These are phyloP conservation scores for Melieria picta DNA, from an alignment of 2,888 invertebrate species.

Conservation along the genomic window DNA sequence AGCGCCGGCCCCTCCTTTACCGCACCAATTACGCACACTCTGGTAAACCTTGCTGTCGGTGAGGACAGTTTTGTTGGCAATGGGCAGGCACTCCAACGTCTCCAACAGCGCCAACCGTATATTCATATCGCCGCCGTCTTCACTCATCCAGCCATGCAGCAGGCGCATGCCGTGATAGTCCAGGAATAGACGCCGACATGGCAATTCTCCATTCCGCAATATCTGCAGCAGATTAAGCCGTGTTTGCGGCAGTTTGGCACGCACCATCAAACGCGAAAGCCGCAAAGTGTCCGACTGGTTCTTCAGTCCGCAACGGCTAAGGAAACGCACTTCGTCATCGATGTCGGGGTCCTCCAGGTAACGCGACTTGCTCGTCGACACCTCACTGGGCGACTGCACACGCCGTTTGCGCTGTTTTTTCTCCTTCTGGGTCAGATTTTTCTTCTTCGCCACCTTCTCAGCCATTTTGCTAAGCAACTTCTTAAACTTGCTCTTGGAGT, in stretches of 20 bases:
- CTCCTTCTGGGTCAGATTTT: slow-evolving; percentile 47
- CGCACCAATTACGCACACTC: slow-evolving; percentile 87
- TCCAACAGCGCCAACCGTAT: slow-evolving; percentile 79
- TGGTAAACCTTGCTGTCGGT: slow-evolving; percentile 90
- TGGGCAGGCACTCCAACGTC: slow-evolving; percentile 86
- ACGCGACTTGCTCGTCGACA: slow-evolving; percentile 39
- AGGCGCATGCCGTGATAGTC: slow-evolving; percentile 93
- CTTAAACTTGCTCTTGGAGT: slow-evolving; percentile 46
- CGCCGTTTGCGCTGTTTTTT: slow-evolving; percentile 56
- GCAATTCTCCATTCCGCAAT: slow-evolving; percentile 81
- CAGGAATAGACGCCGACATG: slow-evolving; percentile 86
- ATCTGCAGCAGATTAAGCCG: slow-evolving; percentile 80
- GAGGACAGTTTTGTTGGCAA: slow-evolving; percentile 91
- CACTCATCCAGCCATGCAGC: slow-evolving; percentile 93
- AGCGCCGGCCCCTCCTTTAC: slow-evolving; percentile 47
- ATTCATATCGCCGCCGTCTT: slow-evolving; percentile 65
- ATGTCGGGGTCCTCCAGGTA: slow-evolving; percentile 74
- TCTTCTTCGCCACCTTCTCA: slow-evolving; percentile 46
- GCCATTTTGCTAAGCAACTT: slow-evolving; percentile 45
- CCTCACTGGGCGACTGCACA: slow-evolving; percentile 12
- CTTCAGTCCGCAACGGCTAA: slow-evolving; percentile 82
- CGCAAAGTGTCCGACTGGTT: slow-evolving; percentile 91
- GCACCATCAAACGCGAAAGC: slow-evolving; percentile 90
- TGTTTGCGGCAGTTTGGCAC: slow-evolving; percentile 84
- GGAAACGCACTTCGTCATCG: slow-evolving; percentile 87